Evolutionary conservation across 2,797 vertebrate genomes (phyloP).

Genomic region (Falco naumanni): DNA sequence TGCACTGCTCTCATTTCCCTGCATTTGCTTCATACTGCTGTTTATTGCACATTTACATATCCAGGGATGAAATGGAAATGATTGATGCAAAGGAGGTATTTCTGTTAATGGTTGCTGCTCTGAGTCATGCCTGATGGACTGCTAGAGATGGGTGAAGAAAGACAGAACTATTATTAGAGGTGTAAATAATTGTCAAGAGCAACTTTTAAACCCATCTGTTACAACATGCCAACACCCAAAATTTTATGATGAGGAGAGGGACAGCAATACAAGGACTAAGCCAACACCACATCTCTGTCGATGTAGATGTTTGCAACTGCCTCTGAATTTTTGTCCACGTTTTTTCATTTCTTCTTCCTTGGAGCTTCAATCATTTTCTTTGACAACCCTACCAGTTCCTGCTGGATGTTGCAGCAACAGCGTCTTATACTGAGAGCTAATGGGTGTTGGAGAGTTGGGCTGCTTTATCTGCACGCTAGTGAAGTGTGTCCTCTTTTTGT

Average conservation of each 20-base stretch:
- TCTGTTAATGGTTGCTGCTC: conserved; percentile 44
- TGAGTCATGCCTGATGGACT: conserved; percentile 28
- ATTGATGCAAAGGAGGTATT: conserved; percentile 54
- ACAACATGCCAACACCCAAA: background rate
- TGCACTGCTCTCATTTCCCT: conserved; percentile 35
- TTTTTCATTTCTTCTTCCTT: background rate
- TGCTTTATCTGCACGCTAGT: background rate
- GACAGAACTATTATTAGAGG: conserved; percentile 24
- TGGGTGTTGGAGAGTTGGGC: background rate
- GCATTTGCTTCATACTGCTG: conserved; percentile 26
- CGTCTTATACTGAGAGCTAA: background rate
- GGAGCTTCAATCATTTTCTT: background rate
- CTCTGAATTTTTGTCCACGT: background rate
- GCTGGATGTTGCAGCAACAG: background rate
- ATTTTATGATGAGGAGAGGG: background rate
- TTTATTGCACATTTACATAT: conserved; percentile 46
- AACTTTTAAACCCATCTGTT: conserved; percentile 24
- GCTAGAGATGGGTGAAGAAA: conserved; percentile 11
- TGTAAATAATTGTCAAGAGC: conserved; percentile 24
- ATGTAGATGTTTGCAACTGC: background rate
- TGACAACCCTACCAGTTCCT: background rate
- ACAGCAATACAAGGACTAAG: background rate
- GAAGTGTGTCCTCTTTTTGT: background rate
- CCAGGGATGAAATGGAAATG: conserved; percentile 53
- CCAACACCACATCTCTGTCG: background rate